Conservation (phyloP, 53 echinoderm and acorn worm species). For the Luidia sarsii region DNA sequence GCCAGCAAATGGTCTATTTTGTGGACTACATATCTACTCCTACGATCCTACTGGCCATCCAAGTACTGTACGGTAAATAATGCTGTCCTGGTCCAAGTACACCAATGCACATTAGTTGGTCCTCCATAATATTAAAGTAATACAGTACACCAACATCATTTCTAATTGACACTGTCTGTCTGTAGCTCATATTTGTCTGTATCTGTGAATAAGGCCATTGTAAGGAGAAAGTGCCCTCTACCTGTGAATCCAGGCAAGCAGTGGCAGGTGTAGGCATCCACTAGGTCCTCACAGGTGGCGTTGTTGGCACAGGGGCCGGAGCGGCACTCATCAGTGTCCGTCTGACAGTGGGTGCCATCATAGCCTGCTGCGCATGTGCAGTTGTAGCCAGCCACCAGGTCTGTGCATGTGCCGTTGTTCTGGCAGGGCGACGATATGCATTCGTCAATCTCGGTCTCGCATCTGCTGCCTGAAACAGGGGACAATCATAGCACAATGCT, state of each 20-base stretch:
- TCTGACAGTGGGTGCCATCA: conserved; percentile 66
- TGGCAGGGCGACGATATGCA: conserved; percentile 67
- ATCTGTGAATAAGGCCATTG: no score
- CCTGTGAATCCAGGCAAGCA: conserved; percentile 61
- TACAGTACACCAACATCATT: no score
- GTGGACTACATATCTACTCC: no score
- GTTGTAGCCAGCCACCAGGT: conserved; percentile 54
- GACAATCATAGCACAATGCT: no score
- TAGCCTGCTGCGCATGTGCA: conserved; percentile 70
- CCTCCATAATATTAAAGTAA: no score
- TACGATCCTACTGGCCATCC: no score
- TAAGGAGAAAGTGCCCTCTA: conserved; percentile 15
- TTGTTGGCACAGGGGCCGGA: conserved; percentile 55
- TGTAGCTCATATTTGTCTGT: no score
- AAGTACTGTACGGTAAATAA: no score
- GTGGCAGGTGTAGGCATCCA: conserved; percentile 54
- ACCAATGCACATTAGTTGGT: no score
- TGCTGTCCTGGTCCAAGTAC: no score
- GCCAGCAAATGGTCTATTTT: no score
- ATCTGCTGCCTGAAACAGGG: conserved; percentile 47
- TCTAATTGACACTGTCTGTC: no score
- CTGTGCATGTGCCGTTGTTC: conserved; percentile 67
- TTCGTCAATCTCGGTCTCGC: conserved; percentile 65
- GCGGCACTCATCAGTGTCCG: conserved; percentile 45
- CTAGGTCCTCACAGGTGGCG: conserved; percentile 42